Conservation (phyloP, 2,113 vertebrate species). For the Nothobranchius furzeri region DNA sequence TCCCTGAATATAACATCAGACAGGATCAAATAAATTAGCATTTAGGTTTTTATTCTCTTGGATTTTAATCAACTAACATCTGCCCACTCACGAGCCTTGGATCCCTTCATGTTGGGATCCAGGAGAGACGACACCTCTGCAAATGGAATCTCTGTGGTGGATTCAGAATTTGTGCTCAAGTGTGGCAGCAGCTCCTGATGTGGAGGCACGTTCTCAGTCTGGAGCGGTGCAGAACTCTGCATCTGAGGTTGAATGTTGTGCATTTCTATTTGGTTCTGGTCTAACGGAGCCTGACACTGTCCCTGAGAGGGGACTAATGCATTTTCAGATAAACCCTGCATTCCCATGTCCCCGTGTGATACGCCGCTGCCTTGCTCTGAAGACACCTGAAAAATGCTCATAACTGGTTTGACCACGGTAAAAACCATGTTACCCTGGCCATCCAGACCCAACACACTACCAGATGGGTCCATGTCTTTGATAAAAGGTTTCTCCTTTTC, state of each 20-base stretch:
- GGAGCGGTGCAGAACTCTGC: slow-evolving; percentile 42
- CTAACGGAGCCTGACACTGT: slow-evolving; percentile 46
- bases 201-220: slow-evolving; percentile 38
- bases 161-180: slow-evolving; percentile 15
- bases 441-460: slow-evolving; percentile 63
- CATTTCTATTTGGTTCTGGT: slow-evolving; percentile 64
- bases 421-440: slow-evolving; percentile 73
- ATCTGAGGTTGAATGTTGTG: slow-evolving; percentile 64
- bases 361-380: slow-evolving; percentile 55
- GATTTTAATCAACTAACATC: neutral
- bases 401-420: slow-evolving; percentile 70
- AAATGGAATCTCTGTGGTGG: slow-evolving; percentile 68
- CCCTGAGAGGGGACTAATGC: slow-evolving; percentile 56
- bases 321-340: slow-evolving; percentile 61
- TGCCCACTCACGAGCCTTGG: slow-evolving; percentile 75
- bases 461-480: slow-evolving; percentile 62
- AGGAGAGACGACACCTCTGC: slow-evolving; percentile 81
- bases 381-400: slow-evolving; percentile 71
- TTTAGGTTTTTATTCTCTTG: no score
- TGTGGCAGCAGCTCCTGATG: slow-evolving; percentile 40
- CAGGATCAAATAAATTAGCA: neutral
- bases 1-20: slow-evolving; percentile 51
- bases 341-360: slow-evolving; percentile 34
- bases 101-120: slow-evolving; percentile 84
- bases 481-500: neutral